Evolutionary conservation across 2,797 vertebrate species (phyloP).

Genomic region (Ctenopoma kingsleyae): DNA sequence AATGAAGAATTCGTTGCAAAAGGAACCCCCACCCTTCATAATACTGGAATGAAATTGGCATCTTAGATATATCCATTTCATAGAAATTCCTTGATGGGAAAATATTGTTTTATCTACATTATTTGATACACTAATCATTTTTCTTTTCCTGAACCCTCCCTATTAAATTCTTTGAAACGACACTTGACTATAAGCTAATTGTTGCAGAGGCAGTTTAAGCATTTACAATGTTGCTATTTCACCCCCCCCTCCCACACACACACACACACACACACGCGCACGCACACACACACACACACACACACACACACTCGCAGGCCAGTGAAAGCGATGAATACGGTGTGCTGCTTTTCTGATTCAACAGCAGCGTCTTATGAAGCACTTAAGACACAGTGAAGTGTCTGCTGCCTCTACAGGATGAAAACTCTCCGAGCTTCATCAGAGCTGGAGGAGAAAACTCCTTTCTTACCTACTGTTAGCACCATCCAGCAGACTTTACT

Average conservation of each 20-base stretch:
- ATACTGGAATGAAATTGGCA: constrained; percentile 83
- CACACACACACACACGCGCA: too few relatives aligned
- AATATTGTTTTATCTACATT: constrained; percentile 84
- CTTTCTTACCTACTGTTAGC: constrained; percentile 71
- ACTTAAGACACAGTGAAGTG: constrained; percentile 46
- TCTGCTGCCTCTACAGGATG: constrained; percentile 35
- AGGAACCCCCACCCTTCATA: constrained; percentile 70
- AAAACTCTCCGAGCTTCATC: constrained; percentile 64
- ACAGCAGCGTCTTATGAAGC: constrained; percentile 58
- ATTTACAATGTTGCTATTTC: constrained; percentile 42
- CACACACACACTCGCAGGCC: constrained; percentile 13
- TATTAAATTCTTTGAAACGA: constrained; percentile 78
- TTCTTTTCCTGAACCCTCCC: constrained; percentile 69
- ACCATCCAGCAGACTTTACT: constrained; percentile 80
- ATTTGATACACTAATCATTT: constrained; percentile 81
- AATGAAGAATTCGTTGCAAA: constrained; percentile 86
- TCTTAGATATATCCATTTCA: constrained; percentile 86
- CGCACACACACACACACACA: too few relatives aligned
- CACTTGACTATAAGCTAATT: constrained; percentile 70
- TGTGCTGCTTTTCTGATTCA: constrained; percentile 56
- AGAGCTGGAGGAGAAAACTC: constrained; percentile 62
- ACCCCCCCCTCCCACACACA: background rate
- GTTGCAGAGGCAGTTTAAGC: constrained; percentile 59
- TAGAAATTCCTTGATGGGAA: constrained; percentile 84
- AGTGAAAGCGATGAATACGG: constrained; percentile 48